Evolutionary conservation across 2,797 vertebrate genomes (phyloP), one percentile per base, ranked within the genome.

Genomic region (Poeciliopsis infans): DNA sequence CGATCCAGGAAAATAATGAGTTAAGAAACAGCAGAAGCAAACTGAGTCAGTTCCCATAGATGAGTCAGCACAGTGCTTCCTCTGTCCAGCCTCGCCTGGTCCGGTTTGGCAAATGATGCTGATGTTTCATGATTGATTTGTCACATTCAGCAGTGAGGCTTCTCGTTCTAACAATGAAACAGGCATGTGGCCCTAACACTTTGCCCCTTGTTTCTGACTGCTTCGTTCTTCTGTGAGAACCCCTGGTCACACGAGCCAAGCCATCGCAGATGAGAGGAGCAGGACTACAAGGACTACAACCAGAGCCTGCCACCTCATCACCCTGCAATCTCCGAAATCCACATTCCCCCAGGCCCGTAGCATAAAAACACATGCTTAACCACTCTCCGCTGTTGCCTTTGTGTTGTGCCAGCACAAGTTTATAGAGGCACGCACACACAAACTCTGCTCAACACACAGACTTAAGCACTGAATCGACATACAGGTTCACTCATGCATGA

Each of bases 41-140:
- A 80, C 79, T 80, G 83, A 90, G 76, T 83, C 78, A 41, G 74
- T 90, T 94, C 90, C 91, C 91, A 91, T 87, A 87, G 86, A 75
- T 55, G 4, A 75, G 79, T 69, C 15, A 53, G 71, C 87, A 92
- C 89, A 92, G 87, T 85, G 83, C 85, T 78, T 84, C 87, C 88
- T 92, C 85, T 92, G 87, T 90, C 79, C 83, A 25, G 55, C 81
- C 82, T 69, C 41, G 2, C 82, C 80, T 79, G 13, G 85, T 36
- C 79, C 81, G 23, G 84, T 88, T 83, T 85, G 88, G 68, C 59
- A 70, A 78, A 53, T 85, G 91, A 89, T 88, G 93, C 92, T 91
- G 90, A 92, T 89, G 91, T 89, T 92, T 89, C 84, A 84, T 87
- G 89, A 89, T 88, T 92, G 92, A 92, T 93, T 92, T 61, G 89